Percentiles rank a stretch among this genome's conserved stretches.
These are phyloP conservation scores for Lipophrys pholis DNA, from an alignment of 2,113 vertebrate species.

Conservation along the genomic window DNA sequence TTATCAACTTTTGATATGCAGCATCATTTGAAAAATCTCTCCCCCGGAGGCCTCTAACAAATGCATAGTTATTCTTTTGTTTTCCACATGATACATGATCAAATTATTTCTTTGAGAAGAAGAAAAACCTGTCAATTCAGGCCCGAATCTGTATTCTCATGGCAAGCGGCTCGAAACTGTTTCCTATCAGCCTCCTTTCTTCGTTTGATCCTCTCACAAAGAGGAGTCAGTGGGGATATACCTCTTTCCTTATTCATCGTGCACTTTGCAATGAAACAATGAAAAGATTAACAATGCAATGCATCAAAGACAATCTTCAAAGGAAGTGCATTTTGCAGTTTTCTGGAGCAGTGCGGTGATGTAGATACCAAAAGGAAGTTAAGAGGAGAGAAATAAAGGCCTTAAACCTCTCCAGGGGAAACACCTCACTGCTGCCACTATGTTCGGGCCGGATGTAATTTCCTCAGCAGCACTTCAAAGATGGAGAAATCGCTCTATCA, in stretches of 20 bases:
- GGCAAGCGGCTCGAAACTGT: conserved; percentile 29
- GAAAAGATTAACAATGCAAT: conserved; percentile 65
- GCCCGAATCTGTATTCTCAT: conserved; percentile 38
- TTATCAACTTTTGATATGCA: conserved; percentile 1
- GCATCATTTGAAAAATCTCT: conserved; percentile 22
- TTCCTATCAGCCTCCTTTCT: conserved; percentile 39
- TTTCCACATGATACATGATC: conserved; percentile 6
- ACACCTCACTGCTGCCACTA: conserved; percentile 64
- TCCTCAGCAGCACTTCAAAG: conserved; percentile 60
- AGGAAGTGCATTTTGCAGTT: conserved; percentile 63
- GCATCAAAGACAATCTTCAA: conserved; percentile 75
- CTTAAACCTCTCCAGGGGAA: conserved; percentile 63
- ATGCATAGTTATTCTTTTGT: conserved; percentile 16
- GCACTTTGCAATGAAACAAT: conserved; percentile 65
- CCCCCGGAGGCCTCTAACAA: neutral
- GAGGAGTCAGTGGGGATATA: conserved; percentile 54
- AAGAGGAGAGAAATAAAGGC: conserved; percentile 60
- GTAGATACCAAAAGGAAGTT: conserved; percentile 68
- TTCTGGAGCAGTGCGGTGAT: conserved; percentile 50
- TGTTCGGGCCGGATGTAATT: conserved; percentile 56
- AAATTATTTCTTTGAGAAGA: neutral
- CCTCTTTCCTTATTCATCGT: conserved; percentile 65
- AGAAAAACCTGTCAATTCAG: conserved; percentile 24
- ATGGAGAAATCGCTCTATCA: conserved; percentile 52
- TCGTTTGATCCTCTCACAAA: conserved; percentile 66